Percentiles rank a stretch among this genome's conserved stretches.
phyloP scores from a whole-genome alignment of 2,797 vertebrate species.

The Epinephelus awoara region DNA sequence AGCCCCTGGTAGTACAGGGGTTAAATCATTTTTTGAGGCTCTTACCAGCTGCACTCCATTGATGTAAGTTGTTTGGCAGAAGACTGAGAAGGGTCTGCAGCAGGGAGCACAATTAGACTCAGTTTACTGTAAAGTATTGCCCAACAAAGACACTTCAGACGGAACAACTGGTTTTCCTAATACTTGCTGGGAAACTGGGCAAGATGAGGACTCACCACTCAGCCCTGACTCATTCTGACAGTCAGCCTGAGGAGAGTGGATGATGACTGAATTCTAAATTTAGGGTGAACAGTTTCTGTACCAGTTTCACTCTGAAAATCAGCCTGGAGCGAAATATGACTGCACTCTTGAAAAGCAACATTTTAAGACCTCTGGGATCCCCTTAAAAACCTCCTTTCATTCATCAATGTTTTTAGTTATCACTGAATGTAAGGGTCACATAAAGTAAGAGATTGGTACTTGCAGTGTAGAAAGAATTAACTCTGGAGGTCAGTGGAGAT shows the following conservation, averaged over 20 bases:
- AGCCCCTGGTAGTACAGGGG: too few relatives aligned
- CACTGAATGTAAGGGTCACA: background rate
- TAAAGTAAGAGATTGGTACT: background rate
- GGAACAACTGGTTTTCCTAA: background rate
- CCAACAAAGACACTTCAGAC: background rate
- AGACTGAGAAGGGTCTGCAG: background rate
- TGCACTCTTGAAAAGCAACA: background rate
- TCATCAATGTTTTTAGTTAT: background rate
- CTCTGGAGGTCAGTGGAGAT: too few relatives aligned
- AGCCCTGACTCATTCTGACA: constrained; percentile 5
- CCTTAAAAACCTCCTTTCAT: background rate
- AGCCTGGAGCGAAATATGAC: background rate
- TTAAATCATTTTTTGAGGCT: too few relatives aligned
- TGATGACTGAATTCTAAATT: constrained; percentile 11
- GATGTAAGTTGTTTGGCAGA: background rate
- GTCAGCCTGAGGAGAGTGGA: background rate
- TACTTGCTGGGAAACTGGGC: constrained; percentile 7
- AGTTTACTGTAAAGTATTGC: background rate
- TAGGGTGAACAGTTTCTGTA: background rate
- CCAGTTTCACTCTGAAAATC: background rate
- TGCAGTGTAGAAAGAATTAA: background rate
- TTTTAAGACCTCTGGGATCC: background rate
- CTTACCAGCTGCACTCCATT: background rate
- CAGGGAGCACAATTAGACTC: background rate
- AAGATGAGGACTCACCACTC: background rate